Evolutionary conservation across 2,113 vertebrate species (phyloP).

Genomic region (Microtus richardsoni): DNA sequence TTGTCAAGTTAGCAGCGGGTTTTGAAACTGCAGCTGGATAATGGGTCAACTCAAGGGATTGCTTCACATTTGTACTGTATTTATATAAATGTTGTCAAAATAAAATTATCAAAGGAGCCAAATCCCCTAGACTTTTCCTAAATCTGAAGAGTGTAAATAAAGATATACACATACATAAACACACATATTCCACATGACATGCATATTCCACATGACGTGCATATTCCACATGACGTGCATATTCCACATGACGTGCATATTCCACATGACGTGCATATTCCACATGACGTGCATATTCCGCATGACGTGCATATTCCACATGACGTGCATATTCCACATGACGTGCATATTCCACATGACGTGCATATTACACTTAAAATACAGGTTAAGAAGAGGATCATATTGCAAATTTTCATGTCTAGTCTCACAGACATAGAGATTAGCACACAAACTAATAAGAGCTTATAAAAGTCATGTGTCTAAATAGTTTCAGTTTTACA

Average conservation of each 20-base stretch:
- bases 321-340: not conserved
- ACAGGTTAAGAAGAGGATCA: not conserved
- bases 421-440: not conserved
- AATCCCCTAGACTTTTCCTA: not conserved
- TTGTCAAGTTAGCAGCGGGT: not conserved
- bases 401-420: not conserved
- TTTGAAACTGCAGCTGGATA: constrained; percentile 47
- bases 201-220: not conserved
- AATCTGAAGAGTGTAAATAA: not conserved
- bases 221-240: not conserved
- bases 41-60: not conserved
- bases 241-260: not conserved
- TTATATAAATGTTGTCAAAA: constrained; percentile 40
- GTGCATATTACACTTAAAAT: not conserved
- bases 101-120: not conserved
- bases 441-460: not conserved
- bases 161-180: not conserved
- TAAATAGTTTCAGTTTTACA: constrained; percentile 3
- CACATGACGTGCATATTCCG: not conserved
- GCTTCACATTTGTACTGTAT: constrained; percentile 4
- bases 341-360: not conserved
- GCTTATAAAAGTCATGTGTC: not conserved
- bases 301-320: not conserved
- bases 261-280: not conserved
- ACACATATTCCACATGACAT: not conserved